Percentiles rank a stretch among this genome's conserved stretches.
Evolutionary conservation across 2,888 invertebrate genomes (phyloP).

Genomic region (Pilophorus perplexus): DNA sequence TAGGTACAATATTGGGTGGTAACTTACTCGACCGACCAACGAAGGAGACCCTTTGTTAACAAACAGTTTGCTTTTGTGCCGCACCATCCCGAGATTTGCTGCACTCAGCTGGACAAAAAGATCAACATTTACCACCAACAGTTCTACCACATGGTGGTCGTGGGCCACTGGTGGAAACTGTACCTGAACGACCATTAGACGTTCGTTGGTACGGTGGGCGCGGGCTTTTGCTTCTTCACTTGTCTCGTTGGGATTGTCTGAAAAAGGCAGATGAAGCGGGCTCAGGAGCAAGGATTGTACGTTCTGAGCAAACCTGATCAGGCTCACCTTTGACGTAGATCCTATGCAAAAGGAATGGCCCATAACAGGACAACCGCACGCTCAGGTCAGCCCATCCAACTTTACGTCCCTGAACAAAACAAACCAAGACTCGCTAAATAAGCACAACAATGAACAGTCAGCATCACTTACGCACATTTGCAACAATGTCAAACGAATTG

Average conservation of each 20-base stretch:
- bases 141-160: too few relatives aligned
- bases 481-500: conserved; percentile 15
- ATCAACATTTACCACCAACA: too few relatives aligned
- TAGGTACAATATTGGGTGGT: neutral
- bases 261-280: neutral
- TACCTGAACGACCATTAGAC: too few relatives aligned
- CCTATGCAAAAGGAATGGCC: conserved; percentile 9
- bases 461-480: neutral
- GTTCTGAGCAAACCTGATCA: neutral
- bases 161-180: too few relatives aligned
- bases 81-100: neutral
- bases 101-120: conserved; percentile 19
- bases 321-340: conserved; percentile 13
- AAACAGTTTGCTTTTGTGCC: conserved; percentile 21
- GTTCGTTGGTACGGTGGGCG: too few relatives aligned
- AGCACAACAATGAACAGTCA: neutral
- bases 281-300: neutral
- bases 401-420: conserved; percentile 19
- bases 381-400: conserved; percentile 1
- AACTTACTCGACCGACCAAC: conserved; percentile 17
- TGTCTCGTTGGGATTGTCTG: conserved; percentile 22
- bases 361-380: conserved; percentile 20
- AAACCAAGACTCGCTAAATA: too few relatives aligned
- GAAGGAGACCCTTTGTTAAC: neutral
- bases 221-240: too few relatives aligned